phyloP scores from a whole-genome alignment of 2,888 invertebrate genomes.

The Eremobia ochroleuca region DNA sequence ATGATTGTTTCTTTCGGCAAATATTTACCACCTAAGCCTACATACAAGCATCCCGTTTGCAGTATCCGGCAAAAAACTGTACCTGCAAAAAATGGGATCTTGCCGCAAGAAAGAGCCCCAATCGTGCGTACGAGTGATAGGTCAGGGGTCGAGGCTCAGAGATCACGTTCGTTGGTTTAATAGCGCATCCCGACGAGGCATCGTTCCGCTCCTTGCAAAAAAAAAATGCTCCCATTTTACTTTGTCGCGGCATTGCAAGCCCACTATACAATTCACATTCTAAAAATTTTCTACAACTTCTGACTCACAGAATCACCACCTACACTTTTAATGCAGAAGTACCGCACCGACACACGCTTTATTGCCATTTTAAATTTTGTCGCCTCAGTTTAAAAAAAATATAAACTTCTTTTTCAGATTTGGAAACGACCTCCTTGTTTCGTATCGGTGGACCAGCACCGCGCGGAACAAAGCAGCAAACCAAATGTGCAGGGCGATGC shows the following conservation, averaged over 20 bases:
- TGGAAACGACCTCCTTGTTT: constrained; percentile 19
- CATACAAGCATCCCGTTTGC: too few relatives aligned
- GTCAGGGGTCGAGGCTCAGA: too few relatives aligned
- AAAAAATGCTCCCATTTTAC: background rate
- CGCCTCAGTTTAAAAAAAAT: background rate
- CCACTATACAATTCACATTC: constrained; percentile 3
- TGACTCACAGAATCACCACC: background rate
- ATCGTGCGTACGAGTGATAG: too few relatives aligned
- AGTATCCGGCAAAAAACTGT: too few relatives aligned
- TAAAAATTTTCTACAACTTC: constrained; percentile 10
- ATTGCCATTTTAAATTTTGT: background rate
- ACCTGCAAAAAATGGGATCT: too few relatives aligned
- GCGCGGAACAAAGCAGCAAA: constrained; percentile 4
- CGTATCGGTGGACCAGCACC: constrained; percentile 14
- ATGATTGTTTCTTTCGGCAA: too few relatives aligned
- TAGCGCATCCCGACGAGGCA: too few relatives aligned
- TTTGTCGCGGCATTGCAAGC: background rate
- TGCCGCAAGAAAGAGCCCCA: too few relatives aligned
- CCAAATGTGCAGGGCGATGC: background rate
- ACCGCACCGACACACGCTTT: background rate
- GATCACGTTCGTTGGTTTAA: too few relatives aligned
- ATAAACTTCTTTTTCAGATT: constrained; percentile 17
- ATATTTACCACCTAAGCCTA: too few relatives aligned
- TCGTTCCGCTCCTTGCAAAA: too few relatives aligned
- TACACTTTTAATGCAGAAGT: background rate